Conservation (phyloP, 2,113 vertebrate genomes). For the Tachysurus fulvidraco region DNA sequence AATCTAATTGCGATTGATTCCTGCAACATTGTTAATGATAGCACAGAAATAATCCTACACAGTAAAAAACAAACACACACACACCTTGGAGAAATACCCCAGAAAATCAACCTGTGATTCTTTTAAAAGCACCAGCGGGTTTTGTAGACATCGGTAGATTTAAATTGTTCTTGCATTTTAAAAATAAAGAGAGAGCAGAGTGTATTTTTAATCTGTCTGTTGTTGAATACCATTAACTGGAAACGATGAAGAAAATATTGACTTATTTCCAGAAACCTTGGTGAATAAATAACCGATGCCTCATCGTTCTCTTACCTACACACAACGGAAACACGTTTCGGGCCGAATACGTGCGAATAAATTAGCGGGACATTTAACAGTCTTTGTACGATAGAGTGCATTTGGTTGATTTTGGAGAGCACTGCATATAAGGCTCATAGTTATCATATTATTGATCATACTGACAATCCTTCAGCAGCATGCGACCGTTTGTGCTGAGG, state of each 20-base stretch:
- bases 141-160: background rate
- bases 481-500: too few relatives aligned
- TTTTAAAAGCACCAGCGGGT: background rate
- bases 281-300: background rate
- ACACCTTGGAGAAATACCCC: too few relatives aligned
- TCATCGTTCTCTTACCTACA: background rate
- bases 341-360: background rate
- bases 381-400: background rate
- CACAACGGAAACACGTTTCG: background rate
- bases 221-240: background rate
- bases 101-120: too few relatives aligned
- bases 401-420: too few relatives aligned
- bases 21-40: background rate
- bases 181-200: background rate
- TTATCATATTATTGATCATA: background rate
- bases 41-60: background rate
- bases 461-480: too few relatives aligned
- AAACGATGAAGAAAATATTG: background rate
- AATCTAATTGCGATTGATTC: constrained; percentile 20
- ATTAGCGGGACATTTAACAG: background rate
- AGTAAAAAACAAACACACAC: too few relatives aligned
- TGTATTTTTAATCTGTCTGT: too few relatives aligned
- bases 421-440: background rate
- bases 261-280: background rate
- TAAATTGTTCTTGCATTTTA: background rate